Evolutionary conservation across 92 coral and sea anemone genomes (phyloP), one percentile per base, ranked within the genome.

Genomic region (Isaurus tuberculatus): DNA sequence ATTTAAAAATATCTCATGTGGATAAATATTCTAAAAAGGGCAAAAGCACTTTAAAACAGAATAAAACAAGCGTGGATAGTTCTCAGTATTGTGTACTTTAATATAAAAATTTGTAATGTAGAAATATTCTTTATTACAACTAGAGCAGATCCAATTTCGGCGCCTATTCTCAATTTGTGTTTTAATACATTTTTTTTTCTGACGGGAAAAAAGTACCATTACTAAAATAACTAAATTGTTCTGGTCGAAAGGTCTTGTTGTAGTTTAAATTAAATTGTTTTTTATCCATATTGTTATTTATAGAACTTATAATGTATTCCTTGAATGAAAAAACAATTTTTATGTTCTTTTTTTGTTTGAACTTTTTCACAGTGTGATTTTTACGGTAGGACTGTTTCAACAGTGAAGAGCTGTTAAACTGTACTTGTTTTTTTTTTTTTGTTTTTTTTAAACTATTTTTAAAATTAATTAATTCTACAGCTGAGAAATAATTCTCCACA

Each of bases 401-500:
- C 28, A 55, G 27, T 0, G 26, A 55, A 64, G 9, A 34, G 7
- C n/a, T 5, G 10, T 64, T 19, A 19, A 40, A 2, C n/a, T 19
- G 63, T 22, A 19, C 25, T 55, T 8, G 5, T 51, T 14, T 19
- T 3, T 55, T 5, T 55, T 55, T 19, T 25, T 3, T 10, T 19
- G 7, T 55, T 55, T 10, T 15, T 51, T 51, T 51, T 51, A 51
- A 16, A 20, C 4, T 66, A 69, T 5, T 20, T 36, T 69, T 34
- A 34, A 19, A 69, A 17, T 69, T 4, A 69, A 69, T 20, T 28
- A 66, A 66, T 8, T 6, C 78, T 43, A 72, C 25, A 72, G 9
- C 43, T 72, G 78, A 72, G 78, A 72, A 72, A 72, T 20, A 72
- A 25, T 42, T 72, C 78, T 73, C 80, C 64, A 48, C 80, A 2